Conservation (phyloP, 2,888 invertebrate genomes). For the Agrochola macilenta region DNA sequence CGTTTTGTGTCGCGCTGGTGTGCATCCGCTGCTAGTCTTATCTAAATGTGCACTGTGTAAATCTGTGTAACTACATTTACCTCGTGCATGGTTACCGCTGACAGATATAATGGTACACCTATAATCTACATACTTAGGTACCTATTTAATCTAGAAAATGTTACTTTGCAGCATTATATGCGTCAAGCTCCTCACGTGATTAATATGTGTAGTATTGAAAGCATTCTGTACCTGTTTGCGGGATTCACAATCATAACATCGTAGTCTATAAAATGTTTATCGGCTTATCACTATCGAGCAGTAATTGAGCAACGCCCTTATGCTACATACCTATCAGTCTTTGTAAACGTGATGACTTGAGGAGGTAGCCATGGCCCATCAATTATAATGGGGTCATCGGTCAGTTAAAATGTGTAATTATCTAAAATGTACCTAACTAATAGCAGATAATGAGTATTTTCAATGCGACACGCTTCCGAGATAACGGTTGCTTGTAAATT, state of each 20-base stretch:
- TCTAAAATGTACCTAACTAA: constrained; percentile 41
- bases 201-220: constrained; percentile 12
- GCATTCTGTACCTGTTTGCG: constrained; percentile 26
- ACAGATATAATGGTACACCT: constrained; percentile 10
- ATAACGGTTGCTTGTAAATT: constrained; percentile 26
- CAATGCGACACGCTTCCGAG: constrained; percentile 28
- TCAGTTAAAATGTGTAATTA: constrained; percentile 49
- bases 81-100: constrained; percentile 21
- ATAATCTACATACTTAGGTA: neutral
- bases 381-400: constrained; percentile 62
- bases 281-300: constrained; percentile 68
- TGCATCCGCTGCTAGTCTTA: constrained; percentile 48
- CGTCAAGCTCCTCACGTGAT: constrained; percentile 34
- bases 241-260: constrained; percentile 25
- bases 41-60: constrained; percentile 50
- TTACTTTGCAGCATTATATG: constrained; percentile 1
- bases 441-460: constrained; percentile 23
- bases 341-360: constrained; percentile 70
- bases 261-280: constrained; percentile 61
- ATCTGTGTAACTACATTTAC: constrained; percentile 53
- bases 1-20: constrained; percentile 35
- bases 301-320: constrained; percentile 66
- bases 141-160: constrained; percentile 31
- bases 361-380: constrained; percentile 45
- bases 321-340: constrained; percentile 65